These are phyloP conservation scores for Hetaerina titia DNA, from an alignment of 2,888 invertebrate species.

Conservation along the genomic window DNA sequence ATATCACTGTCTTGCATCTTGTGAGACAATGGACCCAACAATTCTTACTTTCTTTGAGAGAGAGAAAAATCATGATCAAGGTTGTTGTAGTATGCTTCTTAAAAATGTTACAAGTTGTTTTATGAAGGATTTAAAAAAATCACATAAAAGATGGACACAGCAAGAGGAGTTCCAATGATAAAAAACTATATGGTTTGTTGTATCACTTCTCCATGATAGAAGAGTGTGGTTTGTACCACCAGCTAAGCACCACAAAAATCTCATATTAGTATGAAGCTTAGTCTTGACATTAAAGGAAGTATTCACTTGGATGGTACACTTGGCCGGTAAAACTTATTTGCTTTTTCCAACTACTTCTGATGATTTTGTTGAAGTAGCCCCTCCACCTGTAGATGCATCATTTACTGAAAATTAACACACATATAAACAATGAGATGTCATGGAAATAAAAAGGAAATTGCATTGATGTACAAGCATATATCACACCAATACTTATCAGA, in stretches of 20 bases:
- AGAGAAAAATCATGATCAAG: constrained; percentile 8
- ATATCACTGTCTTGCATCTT: constrained; percentile 58
- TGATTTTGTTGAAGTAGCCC: background rate
- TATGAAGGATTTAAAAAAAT: constrained; percentile 52
- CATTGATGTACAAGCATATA: no score
- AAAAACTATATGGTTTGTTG: constrained; percentile 28
- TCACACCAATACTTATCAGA: no score
- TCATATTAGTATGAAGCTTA: background rate
- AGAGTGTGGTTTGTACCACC: background rate
- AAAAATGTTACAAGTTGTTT: constrained; percentile 17
- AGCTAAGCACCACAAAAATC: background rate
- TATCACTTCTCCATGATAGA: background rate
- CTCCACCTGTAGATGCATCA: background rate
- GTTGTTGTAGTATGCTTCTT: background rate
- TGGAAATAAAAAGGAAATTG: no score
- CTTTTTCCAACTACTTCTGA: background rate
- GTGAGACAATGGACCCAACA: constrained; percentile 56
- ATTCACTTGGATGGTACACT: background rate
- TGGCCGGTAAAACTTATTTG: background rate
- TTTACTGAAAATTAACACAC: background rate
- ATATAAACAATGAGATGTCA: no score
- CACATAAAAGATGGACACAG: constrained; percentile 39
- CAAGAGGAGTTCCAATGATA: constrained; percentile 34
- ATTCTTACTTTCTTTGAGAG: background rate
- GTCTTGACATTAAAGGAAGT: background rate